These are phyloP conservation scores for Mesembrinibis cayennensis DNA, from an alignment of 2,113 vertebrate genomes.

Conservation along the genomic window DNA sequence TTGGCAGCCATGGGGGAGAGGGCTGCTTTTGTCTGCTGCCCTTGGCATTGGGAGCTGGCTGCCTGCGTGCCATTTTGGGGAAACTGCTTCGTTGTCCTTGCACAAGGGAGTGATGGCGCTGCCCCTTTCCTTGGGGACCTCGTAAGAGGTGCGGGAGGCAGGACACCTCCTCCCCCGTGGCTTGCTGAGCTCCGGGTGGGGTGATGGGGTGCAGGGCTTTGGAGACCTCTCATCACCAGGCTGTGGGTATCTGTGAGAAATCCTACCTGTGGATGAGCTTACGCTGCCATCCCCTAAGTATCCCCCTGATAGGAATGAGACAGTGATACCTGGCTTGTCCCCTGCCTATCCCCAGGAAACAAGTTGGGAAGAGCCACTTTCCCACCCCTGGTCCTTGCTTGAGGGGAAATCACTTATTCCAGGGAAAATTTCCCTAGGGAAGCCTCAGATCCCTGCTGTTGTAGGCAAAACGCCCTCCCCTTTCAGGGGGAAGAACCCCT, in stretches of 20 bases:
- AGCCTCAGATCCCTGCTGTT: fast-evolving
- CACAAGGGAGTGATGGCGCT: fast-evolving
- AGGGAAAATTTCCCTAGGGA: neutral
- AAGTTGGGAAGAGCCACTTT: neutral
- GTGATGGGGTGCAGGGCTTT: neutral
- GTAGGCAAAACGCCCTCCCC: too few relatives aligned
- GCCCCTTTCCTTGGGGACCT: neutral
- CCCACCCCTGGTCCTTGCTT: fast-evolving
- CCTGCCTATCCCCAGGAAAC: neutral
- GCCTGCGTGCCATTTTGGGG: fast-evolving
- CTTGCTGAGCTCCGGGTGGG: fast-evolving
- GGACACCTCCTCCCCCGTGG: neutral
- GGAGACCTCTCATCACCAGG: fast-evolving
- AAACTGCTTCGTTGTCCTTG: too few relatives aligned
- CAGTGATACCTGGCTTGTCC: too few relatives aligned
- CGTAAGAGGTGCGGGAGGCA: fast-evolving
- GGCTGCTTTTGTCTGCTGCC: neutral
- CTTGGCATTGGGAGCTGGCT: fast-evolving
- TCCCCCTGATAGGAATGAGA: fast-evolving
- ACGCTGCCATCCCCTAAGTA: fast-evolving
- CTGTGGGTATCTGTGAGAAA: neutral
- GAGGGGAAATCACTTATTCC: neutral
- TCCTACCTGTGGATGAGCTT: neutral
- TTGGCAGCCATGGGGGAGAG: fast-evolving
- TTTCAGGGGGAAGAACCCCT: neutral